Evolutionary conservation across 2,113 vertebrate species (phyloP).

Genomic region (Thermophis baileyi): DNA sequence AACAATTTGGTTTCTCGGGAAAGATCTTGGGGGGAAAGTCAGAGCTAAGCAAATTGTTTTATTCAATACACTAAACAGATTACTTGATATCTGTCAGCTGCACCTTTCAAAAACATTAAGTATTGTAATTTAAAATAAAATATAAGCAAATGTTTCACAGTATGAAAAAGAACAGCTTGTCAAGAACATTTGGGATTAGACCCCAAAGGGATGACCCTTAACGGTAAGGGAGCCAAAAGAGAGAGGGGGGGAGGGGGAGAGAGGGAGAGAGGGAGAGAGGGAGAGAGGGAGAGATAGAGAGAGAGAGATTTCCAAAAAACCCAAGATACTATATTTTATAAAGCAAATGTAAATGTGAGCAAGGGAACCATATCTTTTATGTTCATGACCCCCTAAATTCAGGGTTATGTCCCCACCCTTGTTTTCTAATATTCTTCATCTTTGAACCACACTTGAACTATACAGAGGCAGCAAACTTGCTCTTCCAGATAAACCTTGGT

Average conservation of each 20-base stretch:
- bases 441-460: not conserved
- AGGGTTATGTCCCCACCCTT: not conserved
- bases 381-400: not conserved
- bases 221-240: not conserved
- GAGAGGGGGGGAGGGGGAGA: no score
- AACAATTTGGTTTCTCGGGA: conserved; percentile 56
- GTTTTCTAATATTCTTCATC: not conserved
- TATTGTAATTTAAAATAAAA: conserved; percentile 34
- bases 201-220: not conserved
- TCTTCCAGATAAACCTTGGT: not conserved
- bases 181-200: conserved; percentile 7
- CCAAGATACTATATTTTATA: not conserved
- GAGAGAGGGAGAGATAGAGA: no score
- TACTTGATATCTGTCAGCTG: conserved; percentile 43
- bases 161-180: conserved; percentile 49
- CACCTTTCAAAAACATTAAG: conserved; percentile 28
- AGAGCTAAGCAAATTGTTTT: conserved; percentile 41
- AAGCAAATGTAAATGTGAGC: not conserved
- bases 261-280: no score
- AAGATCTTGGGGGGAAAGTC: conserved; percentile 49
- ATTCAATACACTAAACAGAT: conserved; percentile 43
- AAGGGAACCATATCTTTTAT: not conserved
- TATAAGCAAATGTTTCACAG: conserved; percentile 41
- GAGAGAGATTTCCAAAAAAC: not conserved
- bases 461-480: not conserved